phyloP scores from a whole-genome alignment of 2,797 vertebrate genomes.

The Neostethus bicornis region DNA sequence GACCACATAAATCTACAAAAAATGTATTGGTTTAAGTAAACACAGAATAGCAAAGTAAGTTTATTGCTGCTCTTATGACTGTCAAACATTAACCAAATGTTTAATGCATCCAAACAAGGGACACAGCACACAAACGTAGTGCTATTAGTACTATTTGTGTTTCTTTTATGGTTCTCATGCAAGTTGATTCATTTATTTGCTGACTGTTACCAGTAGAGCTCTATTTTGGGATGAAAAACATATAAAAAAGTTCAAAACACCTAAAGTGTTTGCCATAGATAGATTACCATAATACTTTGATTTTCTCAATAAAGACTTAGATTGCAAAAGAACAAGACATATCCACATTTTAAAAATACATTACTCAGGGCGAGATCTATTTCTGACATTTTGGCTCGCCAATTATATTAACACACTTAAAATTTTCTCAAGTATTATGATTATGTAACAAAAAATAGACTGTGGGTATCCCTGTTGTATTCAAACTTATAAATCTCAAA shows the following conservation, averaged over 20 bases:
- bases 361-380: too few species aligned
- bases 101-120: slow-evolving; percentile 24
- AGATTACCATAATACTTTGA: too few species aligned
- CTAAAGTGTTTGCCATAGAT: slow-evolving; percentile 1
- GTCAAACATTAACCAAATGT: slow-evolving; percentile 59
- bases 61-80: slow-evolving; percentile 35
- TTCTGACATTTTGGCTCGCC: too few species aligned
- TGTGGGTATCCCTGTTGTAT: too few species aligned
- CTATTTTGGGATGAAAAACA: slow-evolving; percentile 13
- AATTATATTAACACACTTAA: too few species aligned
- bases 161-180: slow-evolving; percentile 39
- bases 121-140: slow-evolving; percentile 19
- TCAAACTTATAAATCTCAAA: too few species aligned
- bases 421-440: too few species aligned
- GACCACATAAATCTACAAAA: slow-evolving; percentile 22
- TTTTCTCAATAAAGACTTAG: not conserved
- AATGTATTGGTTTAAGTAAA: slow-evolving; percentile 62
- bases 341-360: too few species aligned
- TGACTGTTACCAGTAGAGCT: slow-evolving; percentile 11
- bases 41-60: slow-evolving; percentile 26
- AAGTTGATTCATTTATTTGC: slow-evolving; percentile 25
- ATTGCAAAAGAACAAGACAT: not conserved
- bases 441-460: too few species aligned
- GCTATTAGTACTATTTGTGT: slow-evolving; percentile 34
- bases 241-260: slow-evolving; percentile 26